Base-by-base conservation (phyloP, 2,797 vertebrate genomes). In the Manis pentadactyla region DNA sequence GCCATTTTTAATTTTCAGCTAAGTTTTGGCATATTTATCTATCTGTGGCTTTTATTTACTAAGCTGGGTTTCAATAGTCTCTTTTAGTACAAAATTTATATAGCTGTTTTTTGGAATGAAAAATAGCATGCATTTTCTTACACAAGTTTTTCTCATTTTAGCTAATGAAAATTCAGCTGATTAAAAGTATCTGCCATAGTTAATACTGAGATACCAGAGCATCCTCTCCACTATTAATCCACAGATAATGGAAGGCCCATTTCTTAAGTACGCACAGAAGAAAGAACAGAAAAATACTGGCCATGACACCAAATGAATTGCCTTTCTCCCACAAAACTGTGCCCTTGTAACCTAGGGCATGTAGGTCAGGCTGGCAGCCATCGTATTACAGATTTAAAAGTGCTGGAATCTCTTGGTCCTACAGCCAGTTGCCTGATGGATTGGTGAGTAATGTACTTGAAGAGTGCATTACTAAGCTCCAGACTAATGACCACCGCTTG, bases 371-470 rank as follows among this genome's bases (percentile, higher is more conserved):
- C 98, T 98, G 98, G 98, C 98, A 99, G 99, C 99, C 99, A 99
- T 99, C 98, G 98, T 99, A 98, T 99, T 99, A 98, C 99, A 99
- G 99, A 99, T 99, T 99, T 98, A 98, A 99, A 98, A 99, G 99
- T 99, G 99, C 99, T 99, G 99, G 99, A 99, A 99, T 99, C 99
- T 99, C 99, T 99, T 98, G 73, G 99, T 99, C 98, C 98, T 97
- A 98, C 98, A 98, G 98, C 98, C 99, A 98, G 99, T 99, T 99
- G 99, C 99, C 99, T 99, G 99, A 99, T 99, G 99, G 99, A 99
- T 99, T 99, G 99, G 99, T 99, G 99, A 99, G 99, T 99, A 99
- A 99, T 99, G 99, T 99, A 99, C 99, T 99, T 97, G 98, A 98
- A 98, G 98, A 98, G 99, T 99, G 99, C 99, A 99, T 99, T 99